Conservation (phyloP, 1,140 invertebrate genomes). For the Rhopalosiphum padi region DNA sequence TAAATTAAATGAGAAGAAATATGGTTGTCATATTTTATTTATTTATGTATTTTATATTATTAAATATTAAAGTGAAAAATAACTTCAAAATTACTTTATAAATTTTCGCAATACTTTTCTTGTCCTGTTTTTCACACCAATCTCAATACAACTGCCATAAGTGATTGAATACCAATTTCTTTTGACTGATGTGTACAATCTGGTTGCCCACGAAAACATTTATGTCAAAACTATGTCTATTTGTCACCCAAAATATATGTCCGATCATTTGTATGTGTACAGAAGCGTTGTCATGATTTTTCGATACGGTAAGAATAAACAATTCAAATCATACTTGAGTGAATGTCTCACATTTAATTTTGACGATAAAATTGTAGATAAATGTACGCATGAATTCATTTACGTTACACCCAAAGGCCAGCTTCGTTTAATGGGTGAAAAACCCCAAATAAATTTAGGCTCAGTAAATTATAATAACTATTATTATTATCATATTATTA, state of each 20-base stretch:
- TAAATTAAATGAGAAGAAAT: constrained; percentile 12
- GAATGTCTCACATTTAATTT: background rate
- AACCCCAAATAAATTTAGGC: background rate
- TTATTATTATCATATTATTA: too few species aligned
- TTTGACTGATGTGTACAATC: constrained; percentile 31
- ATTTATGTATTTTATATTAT: background rate
- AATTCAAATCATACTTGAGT: background rate
- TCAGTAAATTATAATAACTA: background rate
- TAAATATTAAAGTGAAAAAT: background rate
- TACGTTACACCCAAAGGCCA: too few species aligned
- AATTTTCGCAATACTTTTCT: background rate
- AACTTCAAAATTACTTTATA: constrained; percentile 24
- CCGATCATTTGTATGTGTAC: constrained; percentile 11
- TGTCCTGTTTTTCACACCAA: background rate
- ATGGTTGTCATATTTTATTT: background rate
- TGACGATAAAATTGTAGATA: background rate
- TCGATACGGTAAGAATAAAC: background rate
- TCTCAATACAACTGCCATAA: background rate
- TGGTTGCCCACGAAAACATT: constrained; percentile 13
- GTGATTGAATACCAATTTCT: constrained; percentile 30
- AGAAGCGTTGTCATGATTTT: background rate
- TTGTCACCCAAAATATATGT: constrained; percentile 23
- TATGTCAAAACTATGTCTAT: constrained; percentile 38
- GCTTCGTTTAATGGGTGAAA: background rate
- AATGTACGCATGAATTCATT: background rate